Evolutionary conservation across 2,888 invertebrate species (phyloP).

Genomic region (Andrena trimmerana): DNA sequence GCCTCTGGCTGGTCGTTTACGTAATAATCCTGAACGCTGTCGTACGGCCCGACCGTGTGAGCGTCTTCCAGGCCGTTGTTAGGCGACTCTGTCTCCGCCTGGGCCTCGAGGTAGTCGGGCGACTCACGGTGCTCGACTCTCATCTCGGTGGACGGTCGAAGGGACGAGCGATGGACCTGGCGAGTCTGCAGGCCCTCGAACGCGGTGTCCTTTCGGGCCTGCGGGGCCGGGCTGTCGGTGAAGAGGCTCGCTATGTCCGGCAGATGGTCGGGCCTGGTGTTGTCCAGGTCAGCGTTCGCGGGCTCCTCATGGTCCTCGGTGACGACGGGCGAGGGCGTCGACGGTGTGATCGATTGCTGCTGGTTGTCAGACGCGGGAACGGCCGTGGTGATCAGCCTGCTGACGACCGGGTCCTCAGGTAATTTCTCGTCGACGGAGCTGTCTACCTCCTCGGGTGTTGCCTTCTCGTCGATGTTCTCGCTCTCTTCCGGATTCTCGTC

Average conservation of each 20-base stretch:
- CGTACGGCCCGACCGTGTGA: constrained; percentile 88
- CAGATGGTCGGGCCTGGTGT: constrained; percentile 86
- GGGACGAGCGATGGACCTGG: constrained; percentile 76
- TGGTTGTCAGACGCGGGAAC: constrained; percentile 69
- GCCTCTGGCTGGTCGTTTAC: constrained; percentile 85
- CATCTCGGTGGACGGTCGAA: constrained; percentile 69
- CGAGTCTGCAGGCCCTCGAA: constrained; percentile 82
- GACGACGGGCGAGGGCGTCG: constrained; percentile 85
- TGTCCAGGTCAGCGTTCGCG: constrained; percentile 85
- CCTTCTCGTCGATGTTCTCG: constrained; percentile 62
- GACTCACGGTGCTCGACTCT: constrained; percentile 75
- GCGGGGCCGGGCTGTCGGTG: constrained; percentile 85
- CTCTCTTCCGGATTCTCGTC: constrained; percentile 40
- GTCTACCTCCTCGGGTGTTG: constrained; percentile 64
- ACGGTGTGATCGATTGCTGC: constrained; percentile 86
- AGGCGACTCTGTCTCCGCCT: constrained; percentile 73
- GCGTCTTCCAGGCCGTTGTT: constrained; percentile 78
- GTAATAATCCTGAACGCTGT: constrained; percentile 85
- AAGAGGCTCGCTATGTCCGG: constrained; percentile 88
- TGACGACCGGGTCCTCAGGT: constrained; percentile 78
- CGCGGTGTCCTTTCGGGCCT: constrained; percentile 77
- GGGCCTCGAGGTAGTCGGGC: constrained; percentile 66
- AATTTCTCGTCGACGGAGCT: constrained; percentile 58
- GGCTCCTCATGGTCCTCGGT: constrained; percentile 79
- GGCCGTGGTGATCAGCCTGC: constrained; percentile 75